Base-by-base conservation (phyloP, 2,113 vertebrate species). In the Callionymus lyra region DNA sequence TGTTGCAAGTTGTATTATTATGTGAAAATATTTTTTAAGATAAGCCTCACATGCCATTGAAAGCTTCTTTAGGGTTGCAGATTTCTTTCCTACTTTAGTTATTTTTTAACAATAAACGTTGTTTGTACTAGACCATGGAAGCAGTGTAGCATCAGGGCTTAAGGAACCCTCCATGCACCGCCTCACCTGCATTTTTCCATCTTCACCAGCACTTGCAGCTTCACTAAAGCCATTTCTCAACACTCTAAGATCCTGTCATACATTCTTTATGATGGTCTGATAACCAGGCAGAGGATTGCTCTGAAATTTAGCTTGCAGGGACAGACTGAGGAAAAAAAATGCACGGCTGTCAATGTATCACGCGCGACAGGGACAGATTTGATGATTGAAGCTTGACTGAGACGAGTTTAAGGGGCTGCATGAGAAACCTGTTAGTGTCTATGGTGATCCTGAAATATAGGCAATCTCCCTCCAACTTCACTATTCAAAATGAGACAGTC, bases 391-490 rank as follows among this genome's bases (percentile, higher is more conserved):
- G 67, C 60, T 58, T 47, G 69, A 77, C 53, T 36, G 67, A 74
- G 67, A 75, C 56, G 51, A 38, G 62, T 71, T 77, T 70, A 77
- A 79, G 72, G 59, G 60, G 69, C 69, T 56, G 76, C 74, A 77
- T 81, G 74, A 81, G 76, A 77, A 77, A 75, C 72, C 72, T 73
- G 76, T 78, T 81, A 68, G 70, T 76, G 75, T 77, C 70, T 50
- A 56, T 59, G 12, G 54, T 41, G 63, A 79, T 77, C 57, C 55
- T 75, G 72, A 79, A 60, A 48, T 74, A 83, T 76, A 78, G 76
- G 78, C 76, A 78, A 81, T 78, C 72, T 73, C 70, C 63, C 63
- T 54, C 54, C 68, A 59, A 63, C 69, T 70, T 47, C 43, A 50
- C n/a, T n/a, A n/a, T n/a, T n/a, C n/a, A n/a, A 65, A 58, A 67